Evolutionary conservation across 2,113 vertebrate genomes (phyloP).

Genomic region (Sebastes schlegelii): DNA sequence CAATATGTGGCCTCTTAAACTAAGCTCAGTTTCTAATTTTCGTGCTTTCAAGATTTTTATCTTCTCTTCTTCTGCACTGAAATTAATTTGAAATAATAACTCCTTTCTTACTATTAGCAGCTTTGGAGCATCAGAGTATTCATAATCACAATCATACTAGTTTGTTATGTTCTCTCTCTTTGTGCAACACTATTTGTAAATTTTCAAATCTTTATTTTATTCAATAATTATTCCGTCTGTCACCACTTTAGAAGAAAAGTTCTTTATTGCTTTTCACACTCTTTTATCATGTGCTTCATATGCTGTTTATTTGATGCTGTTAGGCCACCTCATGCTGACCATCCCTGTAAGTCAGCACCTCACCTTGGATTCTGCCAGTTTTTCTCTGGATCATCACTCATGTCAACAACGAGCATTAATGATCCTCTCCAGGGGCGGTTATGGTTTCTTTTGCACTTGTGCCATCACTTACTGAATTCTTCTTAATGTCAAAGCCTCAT

Average conservation of each 20-base stretch:
- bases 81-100: not conserved
- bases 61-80: not conserved
- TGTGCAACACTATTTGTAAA: not conserved
- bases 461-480: not conserved
- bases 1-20: not conserved
- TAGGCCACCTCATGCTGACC: conserved; percentile 17
- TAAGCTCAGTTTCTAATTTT: not conserved
- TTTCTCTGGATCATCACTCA: conserved; percentile 60
- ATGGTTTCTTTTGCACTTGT: conserved; percentile 18
- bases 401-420: conserved; percentile 43
- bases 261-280: conserved; percentile 26
- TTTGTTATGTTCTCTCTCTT: not conserved
- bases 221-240: too few relatives aligned
- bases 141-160: not conserved
- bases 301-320: conserved; percentile 44
- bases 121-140: not conserved
- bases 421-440: not conserved
- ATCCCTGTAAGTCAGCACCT: conserved; percentile 11
- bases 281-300: conserved; percentile 62
- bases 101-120: not conserved
- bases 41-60: not conserved
- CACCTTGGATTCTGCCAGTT: conserved; percentile 45
- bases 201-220: too few relatives aligned
- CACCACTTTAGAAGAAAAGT: not conserved
- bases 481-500: conserved; percentile 25